These are phyloP conservation scores for Diarsia mendica DNA, from an alignment of 2,888 invertebrate species.

Conservation along the genomic window DNA sequence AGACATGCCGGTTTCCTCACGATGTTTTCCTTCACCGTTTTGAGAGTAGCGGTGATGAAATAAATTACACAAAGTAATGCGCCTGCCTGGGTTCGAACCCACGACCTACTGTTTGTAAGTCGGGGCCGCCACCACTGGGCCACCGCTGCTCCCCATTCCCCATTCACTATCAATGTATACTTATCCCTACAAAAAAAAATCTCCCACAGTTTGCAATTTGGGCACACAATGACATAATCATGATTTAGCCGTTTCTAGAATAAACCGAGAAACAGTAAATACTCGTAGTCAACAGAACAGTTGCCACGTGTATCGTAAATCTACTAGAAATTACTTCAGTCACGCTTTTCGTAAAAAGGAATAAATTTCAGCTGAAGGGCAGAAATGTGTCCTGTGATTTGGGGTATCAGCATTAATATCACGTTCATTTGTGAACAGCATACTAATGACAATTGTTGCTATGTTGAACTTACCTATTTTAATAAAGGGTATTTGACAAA, in stretches of 20 bases:
- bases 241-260: background rate
- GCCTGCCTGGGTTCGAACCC: no score
- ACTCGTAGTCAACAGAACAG: background rate
- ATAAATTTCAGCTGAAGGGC: no score
- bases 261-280: constrained; percentile 3
- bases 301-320: constrained; percentile 31
- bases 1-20: no score
- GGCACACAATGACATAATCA: background rate
- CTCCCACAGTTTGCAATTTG: background rate
- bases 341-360: constrained; percentile 23
- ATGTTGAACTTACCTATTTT: background rate
- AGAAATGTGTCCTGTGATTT: no score
- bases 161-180: no score
- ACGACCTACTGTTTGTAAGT: no score
- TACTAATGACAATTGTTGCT: background rate
- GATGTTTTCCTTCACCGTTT: no score
- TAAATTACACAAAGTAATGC: no score
- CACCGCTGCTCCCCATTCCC: no score
- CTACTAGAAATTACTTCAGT: constrained; percentile 29
- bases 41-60: no score
- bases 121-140: no score
- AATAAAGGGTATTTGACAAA: no score
- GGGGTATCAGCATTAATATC: background rate
- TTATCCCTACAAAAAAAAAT: background rate
- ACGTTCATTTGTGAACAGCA: background rate